A percentile compares a stretch with the other conserved stretches of the same genome.
Evolutionary conservation across 2,113 vertebrate genomes (phyloP).

Genomic region (Bothrops jararaca): DNA sequence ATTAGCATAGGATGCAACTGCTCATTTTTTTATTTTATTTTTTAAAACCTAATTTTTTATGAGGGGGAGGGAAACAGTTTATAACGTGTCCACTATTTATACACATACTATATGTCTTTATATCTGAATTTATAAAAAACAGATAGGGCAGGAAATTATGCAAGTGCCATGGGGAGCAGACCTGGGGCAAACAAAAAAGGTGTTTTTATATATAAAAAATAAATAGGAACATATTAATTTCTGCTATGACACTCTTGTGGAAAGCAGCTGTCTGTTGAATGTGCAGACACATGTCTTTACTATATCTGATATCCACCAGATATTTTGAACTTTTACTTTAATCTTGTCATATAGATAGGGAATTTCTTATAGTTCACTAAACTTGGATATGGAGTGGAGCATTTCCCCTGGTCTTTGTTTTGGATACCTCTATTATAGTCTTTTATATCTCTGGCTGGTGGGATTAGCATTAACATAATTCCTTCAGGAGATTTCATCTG

Average conservation of each 20-base stretch:
- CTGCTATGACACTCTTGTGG: neutral
- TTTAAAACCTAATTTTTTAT: neutral
- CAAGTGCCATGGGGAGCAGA: neutral
- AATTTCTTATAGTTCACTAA: neutral
- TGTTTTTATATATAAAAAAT: neutral
- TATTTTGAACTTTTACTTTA: neutral
- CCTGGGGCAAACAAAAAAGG: neutral
- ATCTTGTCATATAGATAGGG: neutral
- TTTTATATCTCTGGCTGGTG: neutral
- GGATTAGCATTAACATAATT: neutral
- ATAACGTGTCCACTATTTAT: neutral
- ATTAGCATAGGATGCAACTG: too few relatives aligned
- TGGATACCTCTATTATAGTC: neutral
- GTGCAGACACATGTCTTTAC: neutral
- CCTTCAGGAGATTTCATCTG: neutral
- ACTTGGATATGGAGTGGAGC: neutral
- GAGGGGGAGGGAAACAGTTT: neutral
- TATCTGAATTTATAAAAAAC: neutral
- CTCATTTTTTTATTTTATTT: too few relatives aligned
- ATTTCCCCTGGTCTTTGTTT: neutral
- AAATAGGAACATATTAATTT: neutral
- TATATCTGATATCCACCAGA: neutral
- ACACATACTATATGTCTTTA: neutral
- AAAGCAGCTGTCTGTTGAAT: neutral
- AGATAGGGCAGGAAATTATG: neutral